Percentiles rank a stretch among this genome's conserved stretches.
Evolutionary conservation across 1,140 invertebrate genomes (phyloP).

Genomic region (Magallana angulata): DNA sequence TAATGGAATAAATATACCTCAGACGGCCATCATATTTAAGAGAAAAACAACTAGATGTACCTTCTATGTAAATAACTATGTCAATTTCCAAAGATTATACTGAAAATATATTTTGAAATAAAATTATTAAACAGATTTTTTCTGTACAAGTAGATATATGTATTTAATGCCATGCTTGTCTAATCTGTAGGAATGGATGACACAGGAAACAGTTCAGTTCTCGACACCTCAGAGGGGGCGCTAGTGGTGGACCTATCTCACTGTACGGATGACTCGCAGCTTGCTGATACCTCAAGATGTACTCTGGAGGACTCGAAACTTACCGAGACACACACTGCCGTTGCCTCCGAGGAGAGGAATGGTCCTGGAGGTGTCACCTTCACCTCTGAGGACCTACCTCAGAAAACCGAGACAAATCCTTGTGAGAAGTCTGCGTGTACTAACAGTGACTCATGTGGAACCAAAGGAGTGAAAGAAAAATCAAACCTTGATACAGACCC

Average conservation of each 20-base stretch:
- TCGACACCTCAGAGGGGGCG: conserved; percentile 3
- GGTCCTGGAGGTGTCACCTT: no score
- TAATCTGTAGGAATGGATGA: not conserved
- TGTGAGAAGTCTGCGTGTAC: not conserved
- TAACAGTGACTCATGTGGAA: not conserved
- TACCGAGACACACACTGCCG: not conserved
- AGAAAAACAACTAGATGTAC: no score
- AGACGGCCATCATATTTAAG: no score
- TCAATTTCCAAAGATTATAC: no score
- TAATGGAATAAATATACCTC: no score
- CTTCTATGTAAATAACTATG: no score
- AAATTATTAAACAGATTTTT: no score
- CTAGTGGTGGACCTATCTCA: conserved; percentile 11
- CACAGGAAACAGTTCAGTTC: not conserved
- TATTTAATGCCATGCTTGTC: not conserved
- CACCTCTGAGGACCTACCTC: not conserved
- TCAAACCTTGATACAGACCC: no score
- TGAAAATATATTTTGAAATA: no score
- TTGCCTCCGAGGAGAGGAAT: not conserved
- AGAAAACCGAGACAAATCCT: not conserved
- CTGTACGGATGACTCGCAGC: conserved; percentile 7
- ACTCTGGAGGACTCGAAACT: not conserved
- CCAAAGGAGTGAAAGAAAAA: not conserved
- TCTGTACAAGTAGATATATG: no score
- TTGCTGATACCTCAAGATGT: not conserved